phyloP scores from a whole-genome alignment of 2,113 vertebrate species.

The Atlantisia rogersi region DNA sequence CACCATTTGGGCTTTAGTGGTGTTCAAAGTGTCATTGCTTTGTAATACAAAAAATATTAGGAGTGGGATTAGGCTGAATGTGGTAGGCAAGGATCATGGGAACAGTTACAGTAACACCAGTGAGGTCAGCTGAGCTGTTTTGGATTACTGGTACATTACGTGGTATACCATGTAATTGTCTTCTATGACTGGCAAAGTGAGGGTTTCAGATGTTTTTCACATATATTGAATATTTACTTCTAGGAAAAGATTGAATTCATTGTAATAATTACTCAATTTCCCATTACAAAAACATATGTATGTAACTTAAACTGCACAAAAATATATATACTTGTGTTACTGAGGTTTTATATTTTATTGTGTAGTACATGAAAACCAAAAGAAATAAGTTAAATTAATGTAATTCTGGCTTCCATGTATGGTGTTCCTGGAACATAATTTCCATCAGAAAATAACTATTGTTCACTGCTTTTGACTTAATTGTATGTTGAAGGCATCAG shows the following conservation, averaged over 20 bases:
- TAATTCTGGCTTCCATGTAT: neutral
- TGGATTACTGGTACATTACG: neutral
- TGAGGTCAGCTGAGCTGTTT: neutral
- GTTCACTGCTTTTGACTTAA: neutral
- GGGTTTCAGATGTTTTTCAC: neutral
- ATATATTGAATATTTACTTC: neutral
- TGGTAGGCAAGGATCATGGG: neutral
- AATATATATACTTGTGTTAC: neutral
- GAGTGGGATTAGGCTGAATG: neutral
- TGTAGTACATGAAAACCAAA: neutral
- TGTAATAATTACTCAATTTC: neutral
- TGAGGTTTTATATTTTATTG: neutral
- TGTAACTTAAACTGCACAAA: neutral
- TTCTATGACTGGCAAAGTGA: neutral
- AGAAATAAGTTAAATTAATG: neutral
- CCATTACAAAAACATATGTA: neutral
- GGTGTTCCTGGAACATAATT: neutral
- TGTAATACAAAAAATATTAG: neutral
- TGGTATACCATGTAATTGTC: neutral
- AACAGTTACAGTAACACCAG: neutral
- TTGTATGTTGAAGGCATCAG: neutral
- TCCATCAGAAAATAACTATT: neutral
- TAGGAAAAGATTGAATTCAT: neutral
- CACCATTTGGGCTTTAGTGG: neutral
- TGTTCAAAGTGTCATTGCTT: neutral